A percentile compares a stretch with the other conserved stretches of the same genome.
Evolutionary conservation across 2,888 invertebrate genomes (phyloP).

Genomic region (Ectemnius cavifrons): DNA sequence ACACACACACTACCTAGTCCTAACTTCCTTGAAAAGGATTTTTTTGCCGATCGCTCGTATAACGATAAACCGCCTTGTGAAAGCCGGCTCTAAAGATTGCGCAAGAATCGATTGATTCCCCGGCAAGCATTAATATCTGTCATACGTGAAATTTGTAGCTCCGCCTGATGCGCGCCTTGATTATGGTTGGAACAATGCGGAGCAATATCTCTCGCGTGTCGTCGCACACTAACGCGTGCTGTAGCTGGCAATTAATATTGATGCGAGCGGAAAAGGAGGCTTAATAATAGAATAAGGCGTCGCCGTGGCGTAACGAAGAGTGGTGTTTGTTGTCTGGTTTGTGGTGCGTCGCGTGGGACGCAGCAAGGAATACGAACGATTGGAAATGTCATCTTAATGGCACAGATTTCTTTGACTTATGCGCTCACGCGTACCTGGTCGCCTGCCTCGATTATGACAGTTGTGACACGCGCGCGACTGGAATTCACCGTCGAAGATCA

Average conservation of each 20-base stretch:
- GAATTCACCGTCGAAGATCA: constrained; percentile 16
- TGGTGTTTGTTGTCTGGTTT: constrained; percentile 42
- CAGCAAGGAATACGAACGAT: constrained; percentile 44
- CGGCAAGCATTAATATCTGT: no score
- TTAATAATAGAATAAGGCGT: constrained; percentile 41
- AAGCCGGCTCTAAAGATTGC: no score
- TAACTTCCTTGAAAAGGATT: constrained; percentile 27
- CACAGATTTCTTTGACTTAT: constrained; percentile 43
- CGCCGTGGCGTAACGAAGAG: constrained; percentile 43
- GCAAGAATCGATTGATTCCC: no score
- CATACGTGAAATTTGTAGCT: no score
- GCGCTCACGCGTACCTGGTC: constrained; percentile 23
- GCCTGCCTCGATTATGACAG: constrained; percentile 7
- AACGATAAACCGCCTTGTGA: background rate
- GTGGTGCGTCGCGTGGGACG: constrained; percentile 57
- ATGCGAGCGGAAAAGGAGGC: constrained; percentile 18
- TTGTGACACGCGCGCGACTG: constrained; percentile 25
- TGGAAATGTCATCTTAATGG: constrained; percentile 61
- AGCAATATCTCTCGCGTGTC: no score
- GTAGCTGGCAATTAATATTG: constrained; percentile 23
- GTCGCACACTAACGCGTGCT: no score
- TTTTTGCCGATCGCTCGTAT: background rate
- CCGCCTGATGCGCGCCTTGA: no score
- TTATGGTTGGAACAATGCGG: no score
- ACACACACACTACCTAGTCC: constrained; percentile 8